Conservation (phyloP, 2,888 invertebrate species). For the Leucophenga montana region DNA sequence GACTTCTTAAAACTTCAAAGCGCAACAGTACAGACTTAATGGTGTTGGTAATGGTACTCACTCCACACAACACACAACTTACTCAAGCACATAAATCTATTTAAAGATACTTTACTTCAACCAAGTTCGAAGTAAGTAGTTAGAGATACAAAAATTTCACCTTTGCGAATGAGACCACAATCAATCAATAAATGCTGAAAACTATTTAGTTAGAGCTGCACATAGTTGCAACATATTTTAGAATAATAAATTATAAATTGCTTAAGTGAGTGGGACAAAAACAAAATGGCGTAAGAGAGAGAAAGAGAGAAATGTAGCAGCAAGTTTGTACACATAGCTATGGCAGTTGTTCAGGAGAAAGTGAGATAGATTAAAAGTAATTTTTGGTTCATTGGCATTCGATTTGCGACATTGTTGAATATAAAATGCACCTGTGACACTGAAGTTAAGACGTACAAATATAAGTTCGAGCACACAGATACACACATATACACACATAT, state of each 20-base stretch:
- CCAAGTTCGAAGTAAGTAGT: not conserved
- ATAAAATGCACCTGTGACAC: slow-evolving; percentile 13
- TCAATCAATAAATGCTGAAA: not conserved
- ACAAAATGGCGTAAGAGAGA: not conserved
- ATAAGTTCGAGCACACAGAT: not conserved
- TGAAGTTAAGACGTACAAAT: not conserved
- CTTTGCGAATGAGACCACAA: not conserved
- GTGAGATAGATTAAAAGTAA: not conserved
- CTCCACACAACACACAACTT: too few species aligned
- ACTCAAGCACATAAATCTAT: too few species aligned
- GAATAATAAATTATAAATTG: slow-evolving; percentile 3
- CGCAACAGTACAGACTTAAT: too few species aligned
- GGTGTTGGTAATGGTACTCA: too few species aligned
- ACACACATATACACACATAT: slow-evolving; percentile 2
- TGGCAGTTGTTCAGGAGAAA: too few species aligned
- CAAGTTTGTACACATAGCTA: too few species aligned
- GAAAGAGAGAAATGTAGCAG: not conserved
- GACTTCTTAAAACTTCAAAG: too few species aligned
- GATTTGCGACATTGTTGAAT: not conserved
- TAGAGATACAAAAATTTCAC: not conserved
- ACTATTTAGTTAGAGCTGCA: not conserved
- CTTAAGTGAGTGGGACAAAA: not conserved
- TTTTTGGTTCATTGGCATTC: not conserved
- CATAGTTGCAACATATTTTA: not conserved
- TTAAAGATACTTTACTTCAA: not conserved